phyloP scores from a whole-genome alignment of 2,113 vertebrate genomes.

The Orthochromis malagaraziensis region DNA sequence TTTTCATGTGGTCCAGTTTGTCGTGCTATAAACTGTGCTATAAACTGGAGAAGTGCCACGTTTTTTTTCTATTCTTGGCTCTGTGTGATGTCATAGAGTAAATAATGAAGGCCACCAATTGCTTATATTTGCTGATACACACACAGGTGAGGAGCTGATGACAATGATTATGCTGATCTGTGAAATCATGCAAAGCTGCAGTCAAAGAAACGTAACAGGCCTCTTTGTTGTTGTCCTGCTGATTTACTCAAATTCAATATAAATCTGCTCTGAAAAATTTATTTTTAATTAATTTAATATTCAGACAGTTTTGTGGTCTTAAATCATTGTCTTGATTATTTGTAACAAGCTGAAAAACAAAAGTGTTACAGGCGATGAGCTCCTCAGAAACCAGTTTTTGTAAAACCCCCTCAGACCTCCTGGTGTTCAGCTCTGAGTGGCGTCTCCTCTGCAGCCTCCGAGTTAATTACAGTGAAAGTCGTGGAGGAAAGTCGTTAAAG shows the following conservation, averaged over 20 bases:
- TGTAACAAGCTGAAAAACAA: background rate
- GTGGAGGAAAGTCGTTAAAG: slow-evolving; percentile 41
- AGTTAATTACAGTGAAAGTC: slow-evolving; percentile 58
- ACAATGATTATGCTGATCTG: background rate
- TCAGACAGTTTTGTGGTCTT: background rate
- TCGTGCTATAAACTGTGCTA: background rate
- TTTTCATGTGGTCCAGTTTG: background rate
- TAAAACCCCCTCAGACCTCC: background rate
- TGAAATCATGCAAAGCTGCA: background rate
- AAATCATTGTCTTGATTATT: background rate
- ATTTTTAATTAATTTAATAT: background rate
- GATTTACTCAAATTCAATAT: background rate
- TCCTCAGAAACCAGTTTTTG: background rate
- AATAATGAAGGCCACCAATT: background rate
- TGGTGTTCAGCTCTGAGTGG: background rate
- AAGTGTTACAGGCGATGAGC: background rate
- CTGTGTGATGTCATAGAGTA: background rate
- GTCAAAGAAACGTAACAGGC: background rate
- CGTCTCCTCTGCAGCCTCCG: background rate
- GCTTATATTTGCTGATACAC: background rate
- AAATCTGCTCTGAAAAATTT: background rate
- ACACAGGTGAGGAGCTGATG: background rate
- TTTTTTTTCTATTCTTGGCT: background rate
- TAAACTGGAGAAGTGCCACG: background rate
- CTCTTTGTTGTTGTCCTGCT: background rate